Conservation (phyloP, 2,113 vertebrate genomes). For the Myrmecophaga tridactyla region DNA sequence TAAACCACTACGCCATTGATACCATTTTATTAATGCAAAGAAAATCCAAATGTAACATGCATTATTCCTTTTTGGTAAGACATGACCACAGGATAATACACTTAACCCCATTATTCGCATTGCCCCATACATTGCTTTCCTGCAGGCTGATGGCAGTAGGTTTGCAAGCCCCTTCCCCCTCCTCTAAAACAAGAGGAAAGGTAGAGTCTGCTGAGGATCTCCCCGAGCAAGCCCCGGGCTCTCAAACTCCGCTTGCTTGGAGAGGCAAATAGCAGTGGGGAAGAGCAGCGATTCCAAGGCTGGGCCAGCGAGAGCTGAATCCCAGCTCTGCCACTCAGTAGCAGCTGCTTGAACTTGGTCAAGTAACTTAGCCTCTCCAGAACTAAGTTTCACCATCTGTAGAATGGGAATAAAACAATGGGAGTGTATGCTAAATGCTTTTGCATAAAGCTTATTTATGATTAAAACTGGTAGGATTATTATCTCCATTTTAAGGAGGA, state of each 20-base stretch:
- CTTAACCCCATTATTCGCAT: not conserved
- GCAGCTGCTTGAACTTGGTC: not conserved
- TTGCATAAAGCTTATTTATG: not conserved
- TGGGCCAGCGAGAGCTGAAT: not conserved
- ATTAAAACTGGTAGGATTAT: not conserved
- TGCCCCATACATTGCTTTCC: not conserved
- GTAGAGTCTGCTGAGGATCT: not conserved
- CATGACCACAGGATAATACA: not conserved
- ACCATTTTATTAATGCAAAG: not conserved
- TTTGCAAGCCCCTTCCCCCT: accelerated
- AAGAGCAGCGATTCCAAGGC: not conserved
- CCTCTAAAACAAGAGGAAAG: not conserved
- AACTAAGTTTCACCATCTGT: not conserved
- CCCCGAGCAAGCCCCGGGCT: not conserved
- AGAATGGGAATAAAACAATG: not conserved
- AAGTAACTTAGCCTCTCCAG: not conserved
- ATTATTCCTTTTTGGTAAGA: not conserved
- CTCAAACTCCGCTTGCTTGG: not conserved
- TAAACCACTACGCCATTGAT: not conserved
- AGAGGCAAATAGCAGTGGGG: accelerated
- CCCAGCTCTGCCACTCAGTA: not conserved
- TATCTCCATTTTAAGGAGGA: not conserved
- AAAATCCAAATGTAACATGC: not conserved
- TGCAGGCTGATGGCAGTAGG: not conserved
- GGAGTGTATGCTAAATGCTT: not conserved